These are phyloP conservation scores for Bathynomus jamesi DNA, from an alignment of 1,140 invertebrate genomes.

Conservation along the genomic window DNA sequence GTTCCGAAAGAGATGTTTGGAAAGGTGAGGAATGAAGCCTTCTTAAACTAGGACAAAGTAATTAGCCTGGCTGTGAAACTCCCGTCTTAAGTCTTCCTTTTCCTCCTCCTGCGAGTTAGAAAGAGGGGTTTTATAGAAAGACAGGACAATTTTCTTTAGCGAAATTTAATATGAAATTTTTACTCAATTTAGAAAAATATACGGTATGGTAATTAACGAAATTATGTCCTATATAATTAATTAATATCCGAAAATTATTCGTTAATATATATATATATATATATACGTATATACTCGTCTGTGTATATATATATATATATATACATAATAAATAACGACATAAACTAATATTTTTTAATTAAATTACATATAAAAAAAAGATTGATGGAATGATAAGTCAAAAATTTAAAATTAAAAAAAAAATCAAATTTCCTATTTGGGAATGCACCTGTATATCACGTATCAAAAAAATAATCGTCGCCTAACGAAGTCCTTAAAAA, in stretches of 20 bases:
- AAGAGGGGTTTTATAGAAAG: neutral
- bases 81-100: neutral
- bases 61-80: neutral
- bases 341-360: too few relatives aligned
- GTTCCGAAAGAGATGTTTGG: neutral
- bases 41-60: neutral
- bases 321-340: too few relatives aligned
- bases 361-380: too few relatives aligned
- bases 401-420: too few relatives aligned
- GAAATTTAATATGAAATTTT: neutral
- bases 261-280: neutral
- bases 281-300: neutral
- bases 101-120: neutral
- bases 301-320: neutral
- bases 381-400: too few relatives aligned
- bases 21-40: neutral
- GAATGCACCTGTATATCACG: too few relatives aligned
- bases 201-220: neutral
- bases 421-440: too few relatives aligned
- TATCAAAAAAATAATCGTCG: too few relatives aligned
- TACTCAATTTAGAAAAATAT: neutral
- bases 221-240: neutral
- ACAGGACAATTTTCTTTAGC: neutral
- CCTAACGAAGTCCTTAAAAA: too few relatives aligned
- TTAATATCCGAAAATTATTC: neutral